A percentile compares a stretch with the other conserved stretches of the same genome.
Evolutionary conservation across 1,140 invertebrate species (phyloP).

Genomic region (Lepidotrigona ventralis): DNA sequence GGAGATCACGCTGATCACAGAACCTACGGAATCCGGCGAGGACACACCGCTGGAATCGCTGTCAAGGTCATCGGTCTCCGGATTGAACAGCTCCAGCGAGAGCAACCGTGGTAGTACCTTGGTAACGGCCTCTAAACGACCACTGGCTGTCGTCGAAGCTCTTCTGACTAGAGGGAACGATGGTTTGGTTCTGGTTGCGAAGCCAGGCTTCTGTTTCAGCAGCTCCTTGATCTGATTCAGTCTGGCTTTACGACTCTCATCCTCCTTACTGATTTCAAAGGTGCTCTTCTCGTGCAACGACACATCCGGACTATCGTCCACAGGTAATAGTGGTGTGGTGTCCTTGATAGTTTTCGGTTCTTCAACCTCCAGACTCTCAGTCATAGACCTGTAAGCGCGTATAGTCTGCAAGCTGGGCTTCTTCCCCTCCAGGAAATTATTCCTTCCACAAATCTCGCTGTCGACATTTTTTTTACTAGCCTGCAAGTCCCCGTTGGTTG

Average conservation of each 20-base stretch:
- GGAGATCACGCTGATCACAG: constrained; percentile 87
- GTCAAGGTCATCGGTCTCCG: constrained; percentile 93
- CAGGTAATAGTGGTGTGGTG: constrained; percentile 15
- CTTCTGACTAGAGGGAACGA: constrained; percentile 83
- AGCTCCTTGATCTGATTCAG: constrained; percentile 86
- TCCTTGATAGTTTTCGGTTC: constrained; percentile 41
- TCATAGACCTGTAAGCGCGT: constrained; percentile 40
- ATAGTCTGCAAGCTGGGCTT: constrained; percentile 31
- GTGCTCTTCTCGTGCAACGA: constrained; percentile 32
- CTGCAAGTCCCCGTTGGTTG: neutral
- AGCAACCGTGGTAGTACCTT: constrained; percentile 85
- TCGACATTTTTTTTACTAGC: neutral
- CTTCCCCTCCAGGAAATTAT: neutral
- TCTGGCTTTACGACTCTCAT: constrained; percentile 81
- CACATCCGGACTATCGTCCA: constrained; percentile 2
- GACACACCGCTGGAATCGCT: constrained; percentile 93
- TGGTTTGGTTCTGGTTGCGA: constrained; percentile 71
- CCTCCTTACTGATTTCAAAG: constrained; percentile 57
- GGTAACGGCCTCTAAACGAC: constrained; percentile 79
- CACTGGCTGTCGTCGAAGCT: constrained; percentile 79
- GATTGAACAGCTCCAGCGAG: constrained; percentile 92
- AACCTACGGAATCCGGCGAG: constrained; percentile 92
- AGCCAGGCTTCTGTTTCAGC: constrained; percentile 83
- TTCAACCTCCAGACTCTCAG: constrained; percentile 24
- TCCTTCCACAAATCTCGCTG: neutral